Evolutionary conservation across 2,888 invertebrate genomes (phyloP).

Genomic region (Orthosia cruda): DNA sequence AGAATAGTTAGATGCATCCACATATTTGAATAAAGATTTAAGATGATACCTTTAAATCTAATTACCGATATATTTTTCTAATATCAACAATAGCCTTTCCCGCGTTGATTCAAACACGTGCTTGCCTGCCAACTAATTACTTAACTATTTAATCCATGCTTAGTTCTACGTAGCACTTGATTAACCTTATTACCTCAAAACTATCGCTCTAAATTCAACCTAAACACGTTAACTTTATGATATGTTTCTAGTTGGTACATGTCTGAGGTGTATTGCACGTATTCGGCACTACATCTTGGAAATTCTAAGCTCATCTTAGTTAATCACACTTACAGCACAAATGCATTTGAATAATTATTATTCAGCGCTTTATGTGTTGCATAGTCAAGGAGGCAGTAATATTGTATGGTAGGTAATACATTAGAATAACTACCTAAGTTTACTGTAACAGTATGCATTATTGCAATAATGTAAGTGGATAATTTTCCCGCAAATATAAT

Average conservation of each 20-base stretch:
- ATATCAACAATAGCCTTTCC: conserved; percentile 13
- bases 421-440: conserved; percentile 1
- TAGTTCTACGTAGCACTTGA: conserved; percentile 47
- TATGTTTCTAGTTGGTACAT: conserved; percentile 34
- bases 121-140: conserved; percentile 45
- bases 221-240: not conserved
- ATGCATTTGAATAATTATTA: conserved; percentile 68
- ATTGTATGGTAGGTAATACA: conserved; percentile 20
- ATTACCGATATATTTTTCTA: conserved; percentile 2
- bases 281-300: conserved; percentile 55
- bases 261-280: conserved; percentile 26
- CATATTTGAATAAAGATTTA: too few species aligned
- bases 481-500: conserved; percentile 5
- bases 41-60: not conserved
- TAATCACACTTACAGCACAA: conserved; percentile 59
- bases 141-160: conserved; percentile 57
- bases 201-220: conserved; percentile 30
- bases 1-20: too few species aligned
- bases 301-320: conserved; percentile 63
- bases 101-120: conserved; percentile 36
- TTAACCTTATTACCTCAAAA: conserved; percentile 39
- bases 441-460: not conserved
- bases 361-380: conserved; percentile 52
- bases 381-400: conserved; percentile 30
- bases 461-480: conserved; percentile 13